Percentiles rank a stretch among this genome's conserved stretches.
Evolutionary conservation across 2,113 vertebrate species (phyloP).

Genomic region (Phocoena phocoena): DNA sequence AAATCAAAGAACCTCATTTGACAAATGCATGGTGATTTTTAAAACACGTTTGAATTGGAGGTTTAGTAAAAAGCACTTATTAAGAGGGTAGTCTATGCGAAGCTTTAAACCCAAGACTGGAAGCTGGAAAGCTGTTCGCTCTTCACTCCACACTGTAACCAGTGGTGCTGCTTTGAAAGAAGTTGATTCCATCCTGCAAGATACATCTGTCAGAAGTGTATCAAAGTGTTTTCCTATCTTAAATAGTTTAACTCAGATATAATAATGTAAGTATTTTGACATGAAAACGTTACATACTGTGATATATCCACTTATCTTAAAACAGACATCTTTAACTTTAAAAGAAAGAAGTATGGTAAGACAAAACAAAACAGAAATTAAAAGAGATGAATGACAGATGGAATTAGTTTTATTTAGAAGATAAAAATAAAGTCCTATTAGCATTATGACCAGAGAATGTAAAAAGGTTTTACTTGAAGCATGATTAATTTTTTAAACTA

Average conservation of each 20-base stretch:
- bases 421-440: slow-evolving; percentile 81
- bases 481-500: slow-evolving; percentile 42
- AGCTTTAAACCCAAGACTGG: slow-evolving; percentile 11
- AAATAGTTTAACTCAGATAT: slow-evolving; percentile 86
- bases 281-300: slow-evolving; percentile 82
- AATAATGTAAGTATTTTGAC: slow-evolving; percentile 90
- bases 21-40: slow-evolving; percentile 60
- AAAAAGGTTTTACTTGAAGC: slow-evolving; percentile 62
- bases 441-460: slow-evolving; percentile 72
- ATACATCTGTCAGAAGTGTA: slow-evolving; percentile 83
- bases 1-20: slow-evolving; percentile 50
- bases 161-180: slow-evolving; percentile 67
- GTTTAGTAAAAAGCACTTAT: slow-evolving; percentile 39
- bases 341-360: slow-evolving; percentile 81
- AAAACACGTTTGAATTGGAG: slow-evolving; percentile 35
- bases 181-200: slow-evolving; percentile 80
- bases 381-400: slow-evolving; percentile 81
- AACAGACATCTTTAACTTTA: slow-evolving; percentile 84
- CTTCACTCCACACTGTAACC: neutral
- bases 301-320: slow-evolving; percentile 86
- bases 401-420: slow-evolving; percentile 82
- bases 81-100: neutral
- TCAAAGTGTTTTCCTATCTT: slow-evolving; percentile 87
- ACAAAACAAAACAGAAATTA: slow-evolving; percentile 84
- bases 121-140: neutral